Conservation (phyloP, 1,140 invertebrate species). For the Pseudomyrmex cubaensis region DNA sequence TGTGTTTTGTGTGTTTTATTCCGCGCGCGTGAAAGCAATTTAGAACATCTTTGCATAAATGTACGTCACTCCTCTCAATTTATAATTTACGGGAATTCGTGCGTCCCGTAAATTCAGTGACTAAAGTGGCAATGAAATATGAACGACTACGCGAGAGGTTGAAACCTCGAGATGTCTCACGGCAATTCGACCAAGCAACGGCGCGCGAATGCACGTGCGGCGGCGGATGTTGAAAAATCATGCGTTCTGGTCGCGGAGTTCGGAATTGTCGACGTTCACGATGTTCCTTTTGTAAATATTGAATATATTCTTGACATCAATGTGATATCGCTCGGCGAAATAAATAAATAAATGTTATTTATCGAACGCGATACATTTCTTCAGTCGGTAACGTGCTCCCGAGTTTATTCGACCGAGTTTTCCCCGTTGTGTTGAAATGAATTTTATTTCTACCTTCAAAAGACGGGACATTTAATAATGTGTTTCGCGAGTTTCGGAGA, state of each 20-base stretch:
- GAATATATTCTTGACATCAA: constrained; percentile 29
- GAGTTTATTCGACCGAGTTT: constrained; percentile 8
- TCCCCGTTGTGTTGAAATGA: not conserved
- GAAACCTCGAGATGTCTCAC: constrained; percentile 40
- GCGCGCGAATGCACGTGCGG: constrained; percentile 34
- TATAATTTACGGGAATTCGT: constrained; percentile 46
- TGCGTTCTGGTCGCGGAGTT: not conserved
- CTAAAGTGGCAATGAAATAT: constrained; percentile 55
- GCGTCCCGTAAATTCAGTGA: constrained; percentile 34
- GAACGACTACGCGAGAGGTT: constrained; percentile 1
- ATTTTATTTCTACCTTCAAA: not conserved
- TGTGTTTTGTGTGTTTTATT: not conserved
- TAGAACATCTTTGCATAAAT: constrained; percentile 33
- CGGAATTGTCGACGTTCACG: constrained; percentile 29
- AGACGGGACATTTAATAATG: not conserved
- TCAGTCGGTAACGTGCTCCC: not conserved
- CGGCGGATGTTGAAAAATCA: constrained; percentile 35
- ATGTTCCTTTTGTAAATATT: constrained; percentile 40
- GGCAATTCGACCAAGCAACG: not conserved
- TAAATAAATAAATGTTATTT: constrained; percentile 40
- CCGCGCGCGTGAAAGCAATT: constrained; percentile 1
- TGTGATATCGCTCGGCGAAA: constrained; percentile 4
- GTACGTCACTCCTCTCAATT: constrained; percentile 21
- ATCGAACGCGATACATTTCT: constrained; percentile 4
- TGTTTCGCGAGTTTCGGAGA: no score